Evolutionary conservation across 2,797 vertebrate species (phyloP).

Genomic region (Muscicapa striata): DNA sequence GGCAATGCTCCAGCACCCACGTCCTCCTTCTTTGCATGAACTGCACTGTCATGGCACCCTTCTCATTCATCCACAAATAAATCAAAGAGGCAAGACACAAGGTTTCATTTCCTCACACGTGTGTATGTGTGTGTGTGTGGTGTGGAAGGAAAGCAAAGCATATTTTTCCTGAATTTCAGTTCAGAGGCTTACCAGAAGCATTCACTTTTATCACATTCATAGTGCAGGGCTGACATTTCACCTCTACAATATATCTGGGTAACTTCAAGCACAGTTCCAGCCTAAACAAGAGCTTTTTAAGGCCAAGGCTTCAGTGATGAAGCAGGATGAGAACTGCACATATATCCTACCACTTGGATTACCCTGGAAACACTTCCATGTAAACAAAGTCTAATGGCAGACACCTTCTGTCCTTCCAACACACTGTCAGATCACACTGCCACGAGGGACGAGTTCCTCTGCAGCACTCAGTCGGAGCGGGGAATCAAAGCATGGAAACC

Average conservation of each 20-base stretch:
- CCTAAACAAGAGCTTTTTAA: not conserved
- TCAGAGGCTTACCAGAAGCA: not conserved
- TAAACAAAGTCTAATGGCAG: not conserved
- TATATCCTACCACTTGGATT: not conserved
- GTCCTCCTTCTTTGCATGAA: not conserved
- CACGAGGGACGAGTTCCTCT: fast-evolving
- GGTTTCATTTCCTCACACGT: not conserved
- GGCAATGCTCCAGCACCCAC: fast-evolving
- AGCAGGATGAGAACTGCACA: not conserved
- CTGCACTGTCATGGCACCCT: not conserved
- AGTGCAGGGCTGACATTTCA: not conserved
- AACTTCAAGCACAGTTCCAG: not conserved
- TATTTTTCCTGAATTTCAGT: not conserved
- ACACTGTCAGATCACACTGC: not conserved
- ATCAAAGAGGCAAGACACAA: not conserved
- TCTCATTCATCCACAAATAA: not conserved
- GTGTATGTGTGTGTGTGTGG: no score
- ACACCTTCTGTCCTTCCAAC: not conserved
- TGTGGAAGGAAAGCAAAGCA: not conserved
- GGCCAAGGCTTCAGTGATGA: not conserved
- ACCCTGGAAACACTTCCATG: not conserved
- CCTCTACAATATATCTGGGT: not conserved
- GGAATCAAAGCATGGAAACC: conserved; percentile 30
- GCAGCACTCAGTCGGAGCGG: fast-evolving
- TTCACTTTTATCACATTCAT: not conserved